These are phyloP conservation scores for Meganola albula DNA, from an alignment of 2,888 invertebrate genomes.

Conservation along the genomic window DNA sequence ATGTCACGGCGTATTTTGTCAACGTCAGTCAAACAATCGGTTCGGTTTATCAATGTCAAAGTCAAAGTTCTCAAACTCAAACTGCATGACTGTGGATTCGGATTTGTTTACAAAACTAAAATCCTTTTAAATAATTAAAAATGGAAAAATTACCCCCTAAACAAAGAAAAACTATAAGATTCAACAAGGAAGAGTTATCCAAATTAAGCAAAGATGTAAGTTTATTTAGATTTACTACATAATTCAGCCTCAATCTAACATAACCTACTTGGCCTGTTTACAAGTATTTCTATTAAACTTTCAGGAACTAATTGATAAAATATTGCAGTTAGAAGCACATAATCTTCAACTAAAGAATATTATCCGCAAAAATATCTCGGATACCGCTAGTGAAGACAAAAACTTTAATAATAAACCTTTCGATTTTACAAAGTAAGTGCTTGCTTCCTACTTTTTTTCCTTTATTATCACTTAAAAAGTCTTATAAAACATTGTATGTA, in stretches of 20 bases:
- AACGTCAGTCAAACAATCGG: too few species aligned
- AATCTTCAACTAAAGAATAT: slow-evolving; percentile 87
- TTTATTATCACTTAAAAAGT: not conserved
- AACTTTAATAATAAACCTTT: slow-evolving; percentile 63
- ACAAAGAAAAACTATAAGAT: slow-evolving; percentile 35
- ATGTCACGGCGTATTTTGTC: too few species aligned
- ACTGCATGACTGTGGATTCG: too few species aligned
- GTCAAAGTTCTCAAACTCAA: too few species aligned
- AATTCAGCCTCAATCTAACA: slow-evolving; percentile 3
- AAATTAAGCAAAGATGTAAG: slow-evolving; percentile 52
- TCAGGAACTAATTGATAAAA: slow-evolving; percentile 84
- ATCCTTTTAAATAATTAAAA: too few species aligned
- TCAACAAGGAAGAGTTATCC: slow-evolving; percentile 41
- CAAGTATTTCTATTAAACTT: slow-evolving; percentile 3
- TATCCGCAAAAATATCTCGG: slow-evolving; percentile 71
- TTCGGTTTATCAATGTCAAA: too few species aligned
- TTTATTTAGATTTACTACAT: not conserved
- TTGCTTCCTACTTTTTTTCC: not conserved
- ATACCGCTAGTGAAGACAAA: slow-evolving; percentile 22
- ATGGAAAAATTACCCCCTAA: slow-evolving; percentile 44
- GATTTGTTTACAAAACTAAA: too few species aligned
- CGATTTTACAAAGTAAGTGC: slow-evolving; percentile 79
- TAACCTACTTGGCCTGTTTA: slow-evolving; percentile 24
- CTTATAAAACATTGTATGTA: not conserved
- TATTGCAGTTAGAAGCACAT: slow-evolving; percentile 86